phyloP scores from a whole-genome alignment of 2,113 vertebrate genomes.

The Eurystomus gularis region DNA sequence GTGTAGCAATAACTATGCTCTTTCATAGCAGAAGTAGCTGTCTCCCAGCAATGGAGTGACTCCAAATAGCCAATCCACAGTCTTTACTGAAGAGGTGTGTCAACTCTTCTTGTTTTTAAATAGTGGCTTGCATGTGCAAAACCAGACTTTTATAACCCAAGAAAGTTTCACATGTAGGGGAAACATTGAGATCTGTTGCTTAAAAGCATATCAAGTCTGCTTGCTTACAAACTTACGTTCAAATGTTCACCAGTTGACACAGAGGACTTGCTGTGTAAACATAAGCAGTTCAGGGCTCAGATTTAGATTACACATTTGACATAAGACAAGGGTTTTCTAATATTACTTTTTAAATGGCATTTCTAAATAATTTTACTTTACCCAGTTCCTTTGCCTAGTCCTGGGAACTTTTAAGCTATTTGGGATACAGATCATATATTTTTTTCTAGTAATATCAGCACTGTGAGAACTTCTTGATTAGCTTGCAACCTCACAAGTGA shows the following conservation, averaged over 20 bases:
- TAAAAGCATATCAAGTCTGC: not conserved
- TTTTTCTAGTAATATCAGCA: not conserved
- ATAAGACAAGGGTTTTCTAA: not conserved
- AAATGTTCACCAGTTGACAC: not conserved
- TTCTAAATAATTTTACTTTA: not conserved
- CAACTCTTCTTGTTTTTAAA: not conserved
- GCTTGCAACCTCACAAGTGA: not conserved
- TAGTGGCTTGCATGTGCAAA: not conserved
- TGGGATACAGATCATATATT: not conserved
- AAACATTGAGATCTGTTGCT: not conserved
- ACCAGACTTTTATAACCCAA: fast-evolving
- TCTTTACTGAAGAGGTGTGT: not conserved
- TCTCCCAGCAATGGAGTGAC: not conserved
- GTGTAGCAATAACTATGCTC: not conserved
- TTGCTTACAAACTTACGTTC: not conserved
- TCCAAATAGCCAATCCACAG: not conserved
- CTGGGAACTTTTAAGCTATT: not conserved
- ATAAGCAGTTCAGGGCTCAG: not conserved
- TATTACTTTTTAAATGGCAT: not conserved
- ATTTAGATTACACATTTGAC: not conserved
- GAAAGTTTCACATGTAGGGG: not conserved
- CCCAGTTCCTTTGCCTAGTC: not conserved
- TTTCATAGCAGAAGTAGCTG: not conserved
- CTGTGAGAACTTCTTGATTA: not conserved
- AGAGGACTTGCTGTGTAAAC: not conserved